Evolutionary conservation across 2,113 vertebrate species (phyloP).

Genomic region (Tor tambroides): DNA sequence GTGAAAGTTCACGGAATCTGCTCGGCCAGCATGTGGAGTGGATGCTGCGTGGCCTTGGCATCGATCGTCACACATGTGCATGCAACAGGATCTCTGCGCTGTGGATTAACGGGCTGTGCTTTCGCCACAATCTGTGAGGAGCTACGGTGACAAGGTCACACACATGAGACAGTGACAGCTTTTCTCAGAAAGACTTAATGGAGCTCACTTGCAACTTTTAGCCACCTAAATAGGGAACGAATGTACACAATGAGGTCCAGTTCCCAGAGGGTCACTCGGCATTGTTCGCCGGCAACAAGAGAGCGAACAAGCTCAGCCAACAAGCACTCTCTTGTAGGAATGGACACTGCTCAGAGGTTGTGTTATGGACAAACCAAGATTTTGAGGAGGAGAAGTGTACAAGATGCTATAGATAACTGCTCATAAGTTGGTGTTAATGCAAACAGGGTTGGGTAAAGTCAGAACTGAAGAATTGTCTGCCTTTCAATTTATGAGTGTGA

Average conservation of each 20-base stretch:
- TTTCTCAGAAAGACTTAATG: constrained; percentile 67
- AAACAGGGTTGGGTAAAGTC: neutral
- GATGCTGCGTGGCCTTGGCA: constrained; percentile 16
- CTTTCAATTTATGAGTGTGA: neutral
- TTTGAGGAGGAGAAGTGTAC: neutral
- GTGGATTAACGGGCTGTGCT: constrained; percentile 38
- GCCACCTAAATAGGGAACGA: constrained; percentile 61
- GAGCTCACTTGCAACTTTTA: constrained; percentile 60
- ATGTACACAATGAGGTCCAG: constrained; percentile 45
- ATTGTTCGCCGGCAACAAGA: constrained; percentile 44
- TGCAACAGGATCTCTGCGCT: constrained; percentile 8
- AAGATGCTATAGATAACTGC: neutral
- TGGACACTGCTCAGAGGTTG: neutral
- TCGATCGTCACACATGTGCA: neutral
- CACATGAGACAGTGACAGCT: constrained; percentile 40
- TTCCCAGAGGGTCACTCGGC: constrained; percentile 58
- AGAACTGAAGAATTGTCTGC: neutral
- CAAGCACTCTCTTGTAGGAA: neutral
- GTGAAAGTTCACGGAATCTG: neutral
- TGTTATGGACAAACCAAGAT: neutral
- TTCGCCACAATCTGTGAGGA: constrained; percentile 51
- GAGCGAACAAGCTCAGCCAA: neutral
- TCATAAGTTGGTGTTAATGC: neutral
- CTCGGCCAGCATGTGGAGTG: neutral
- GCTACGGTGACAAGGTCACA: constrained; percentile 33